Conservation (phyloP, 2,113 vertebrate species). For the Propithecus coquereli region DNA sequence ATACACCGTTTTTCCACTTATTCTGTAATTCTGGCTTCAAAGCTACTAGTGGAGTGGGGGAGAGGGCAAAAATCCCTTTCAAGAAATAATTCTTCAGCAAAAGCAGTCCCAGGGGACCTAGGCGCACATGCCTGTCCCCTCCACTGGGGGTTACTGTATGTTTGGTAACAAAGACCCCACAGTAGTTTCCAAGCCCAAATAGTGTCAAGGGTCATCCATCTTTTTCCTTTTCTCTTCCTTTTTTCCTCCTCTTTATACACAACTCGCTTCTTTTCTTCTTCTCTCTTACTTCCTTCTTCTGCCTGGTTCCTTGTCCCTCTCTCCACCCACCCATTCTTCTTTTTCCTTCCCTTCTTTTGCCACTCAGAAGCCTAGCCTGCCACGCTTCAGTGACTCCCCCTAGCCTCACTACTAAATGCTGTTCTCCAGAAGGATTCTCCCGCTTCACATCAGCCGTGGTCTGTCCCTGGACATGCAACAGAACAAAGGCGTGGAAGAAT, state of each 20-base stretch:
- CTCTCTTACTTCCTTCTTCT: neutral
- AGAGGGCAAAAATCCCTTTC: neutral
- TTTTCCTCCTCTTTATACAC: neutral
- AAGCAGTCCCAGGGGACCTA: neutral
- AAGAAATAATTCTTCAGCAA: neutral
- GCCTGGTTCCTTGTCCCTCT: neutral
- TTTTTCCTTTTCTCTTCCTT: neutral
- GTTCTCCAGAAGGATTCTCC: neutral
- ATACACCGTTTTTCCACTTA: neutral
- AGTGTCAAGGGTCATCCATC: neutral
- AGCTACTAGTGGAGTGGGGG: neutral
- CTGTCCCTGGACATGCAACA: neutral
- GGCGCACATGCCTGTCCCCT: neutral
- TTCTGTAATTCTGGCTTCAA: slow-evolving; percentile 31
- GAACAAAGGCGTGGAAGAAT: neutral
- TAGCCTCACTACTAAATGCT: neutral
- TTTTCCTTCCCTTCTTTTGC: neutral
- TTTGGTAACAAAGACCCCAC: neutral
- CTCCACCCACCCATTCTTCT: neutral
- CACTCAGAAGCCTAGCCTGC: neutral
- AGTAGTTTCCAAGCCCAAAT: neutral
- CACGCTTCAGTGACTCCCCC: neutral
- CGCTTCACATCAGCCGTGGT: neutral
- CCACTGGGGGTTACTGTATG: neutral
- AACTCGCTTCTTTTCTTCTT: neutral